phyloP scores from a whole-genome alignment of 2,888 invertebrate species.

The Aquatica leii region DNA sequence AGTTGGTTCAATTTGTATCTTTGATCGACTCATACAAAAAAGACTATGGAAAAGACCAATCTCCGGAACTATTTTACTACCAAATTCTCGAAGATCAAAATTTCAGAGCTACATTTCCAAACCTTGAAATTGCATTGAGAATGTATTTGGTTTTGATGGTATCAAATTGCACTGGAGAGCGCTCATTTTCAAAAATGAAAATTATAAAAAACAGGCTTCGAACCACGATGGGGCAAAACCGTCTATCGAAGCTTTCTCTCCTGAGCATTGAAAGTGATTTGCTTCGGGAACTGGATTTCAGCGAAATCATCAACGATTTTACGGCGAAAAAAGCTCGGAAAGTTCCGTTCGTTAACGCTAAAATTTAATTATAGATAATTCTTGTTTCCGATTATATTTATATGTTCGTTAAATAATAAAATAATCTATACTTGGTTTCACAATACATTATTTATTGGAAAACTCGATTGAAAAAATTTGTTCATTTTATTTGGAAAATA shows the following conservation, averaged over 20 bases:
- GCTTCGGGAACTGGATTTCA: neutral
- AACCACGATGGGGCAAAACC: neutral
- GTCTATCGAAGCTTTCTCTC: neutral
- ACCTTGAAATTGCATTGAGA: neutral
- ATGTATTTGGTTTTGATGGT: slow-evolving; percentile 3
- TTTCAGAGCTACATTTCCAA: slow-evolving; percentile 17
- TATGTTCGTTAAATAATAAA: no score
- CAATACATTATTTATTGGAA: no score
- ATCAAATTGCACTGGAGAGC: neutral
- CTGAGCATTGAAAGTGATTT: neutral
- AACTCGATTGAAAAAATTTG: no score
- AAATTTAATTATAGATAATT: no score
- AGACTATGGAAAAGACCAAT: slow-evolving; percentile 20
- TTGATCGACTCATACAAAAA: slow-evolving; percentile 24
- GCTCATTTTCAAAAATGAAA: slow-evolving; percentile 7
- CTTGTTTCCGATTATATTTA: no score
- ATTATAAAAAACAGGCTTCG: slow-evolving; percentile 7
- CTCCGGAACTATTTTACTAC: slow-evolving; percentile 16
- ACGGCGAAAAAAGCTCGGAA: neutral
- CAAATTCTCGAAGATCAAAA: slow-evolving; percentile 18
- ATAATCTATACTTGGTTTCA: no score
- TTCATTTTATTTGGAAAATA: no score
- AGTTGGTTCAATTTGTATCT: slow-evolving; percentile 31
- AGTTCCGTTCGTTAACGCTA: neutral
- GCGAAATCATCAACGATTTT: slow-evolving; percentile 1